Evolutionary conservation across 2,888 invertebrate genomes (phyloP).

Genomic region (Ganaspis brasiliensis): DNA sequence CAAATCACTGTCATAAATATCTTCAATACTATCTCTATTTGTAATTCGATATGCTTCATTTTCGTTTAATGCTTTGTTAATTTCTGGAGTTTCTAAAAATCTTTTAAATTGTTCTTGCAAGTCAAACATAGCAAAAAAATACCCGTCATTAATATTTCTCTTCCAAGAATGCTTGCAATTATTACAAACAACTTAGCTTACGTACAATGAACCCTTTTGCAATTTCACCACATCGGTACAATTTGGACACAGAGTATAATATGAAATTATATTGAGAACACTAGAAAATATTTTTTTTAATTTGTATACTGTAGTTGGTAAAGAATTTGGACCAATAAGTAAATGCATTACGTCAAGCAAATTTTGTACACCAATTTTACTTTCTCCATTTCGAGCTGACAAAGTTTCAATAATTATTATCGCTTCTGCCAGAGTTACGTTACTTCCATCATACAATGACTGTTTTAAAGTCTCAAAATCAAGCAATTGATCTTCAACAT

Average conservation of each 20-base stretch:
- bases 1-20: constrained; percentile 36
- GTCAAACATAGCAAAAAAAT: constrained; percentile 25
- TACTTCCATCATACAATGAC: neutral
- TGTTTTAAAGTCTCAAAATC: neutral
- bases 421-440: neutral
- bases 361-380: constrained; percentile 1
- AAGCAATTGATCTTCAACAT: neutral
- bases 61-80: neutral
- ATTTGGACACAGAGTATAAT: neutral
- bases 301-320: neutral
- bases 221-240: neutral
- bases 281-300: neutral
- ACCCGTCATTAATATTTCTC: constrained; percentile 2
- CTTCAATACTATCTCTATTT: constrained; percentile 13
- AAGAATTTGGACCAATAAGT: constrained; percentile 7
- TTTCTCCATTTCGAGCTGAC: constrained; percentile 1
- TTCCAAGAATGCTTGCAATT: constrained; percentile 17
- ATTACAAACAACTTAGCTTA: neutral
- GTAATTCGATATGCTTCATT: neutral
- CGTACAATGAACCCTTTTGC: constrained; percentile 4
- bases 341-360: constrained; percentile 1
- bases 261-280: constrained; percentile 1
- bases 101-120: constrained; percentile 27
- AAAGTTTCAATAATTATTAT: constrained; percentile 16
- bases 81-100: constrained; percentile 19